Conservation (phyloP, 1,140 invertebrate genomes). For the Dendrolimus kikuchii region DNA sequence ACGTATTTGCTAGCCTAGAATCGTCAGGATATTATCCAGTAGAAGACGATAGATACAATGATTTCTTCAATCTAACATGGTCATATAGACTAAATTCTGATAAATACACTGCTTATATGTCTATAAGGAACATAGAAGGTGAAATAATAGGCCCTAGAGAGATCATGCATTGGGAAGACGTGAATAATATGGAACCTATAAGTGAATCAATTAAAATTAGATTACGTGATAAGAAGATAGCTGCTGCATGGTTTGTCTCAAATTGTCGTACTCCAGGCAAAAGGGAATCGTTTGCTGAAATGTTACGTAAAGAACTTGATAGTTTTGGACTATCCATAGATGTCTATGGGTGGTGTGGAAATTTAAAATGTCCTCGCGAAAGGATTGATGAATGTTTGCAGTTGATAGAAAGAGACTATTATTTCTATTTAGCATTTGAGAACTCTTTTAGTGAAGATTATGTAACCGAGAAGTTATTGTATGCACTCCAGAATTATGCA, state of each 20-base stretch:
- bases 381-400: constrained; percentile 44
- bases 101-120: constrained; percentile 31
- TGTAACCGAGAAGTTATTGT: constrained; percentile 77
- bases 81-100: constrained; percentile 78
- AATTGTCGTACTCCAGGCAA: constrained; percentile 73
- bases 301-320: constrained; percentile 71
- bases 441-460: constrained; percentile 76
- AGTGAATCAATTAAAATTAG: constrained; percentile 26
- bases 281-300: constrained; percentile 70
- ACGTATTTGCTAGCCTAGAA: too few relatives aligned
- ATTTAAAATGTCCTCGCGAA: constrained; percentile 28
- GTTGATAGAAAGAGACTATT: constrained; percentile 69
- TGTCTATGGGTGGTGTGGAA: constrained; percentile 78
- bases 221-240: constrained; percentile 53
- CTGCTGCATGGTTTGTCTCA: constrained; percentile 77
- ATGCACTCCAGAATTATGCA: constrained; percentile 54
- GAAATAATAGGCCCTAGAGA: constrained; percentile 39
- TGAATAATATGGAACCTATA: constrained; percentile 37
- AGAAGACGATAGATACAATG: constrained; percentile 17
- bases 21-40: constrained; percentile 19
- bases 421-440: constrained; percentile 81
- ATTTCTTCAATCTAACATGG: constrained; percentile 76
- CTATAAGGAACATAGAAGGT: constrained; percentile 30
- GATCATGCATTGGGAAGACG: constrained; percentile 36
- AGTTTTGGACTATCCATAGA: constrained; percentile 65